Percentiles rank a stretch among this genome's conserved stretches.
Conservation (phyloP, 2,113 vertebrate genomes). For the Mustela lutreola region DNA sequence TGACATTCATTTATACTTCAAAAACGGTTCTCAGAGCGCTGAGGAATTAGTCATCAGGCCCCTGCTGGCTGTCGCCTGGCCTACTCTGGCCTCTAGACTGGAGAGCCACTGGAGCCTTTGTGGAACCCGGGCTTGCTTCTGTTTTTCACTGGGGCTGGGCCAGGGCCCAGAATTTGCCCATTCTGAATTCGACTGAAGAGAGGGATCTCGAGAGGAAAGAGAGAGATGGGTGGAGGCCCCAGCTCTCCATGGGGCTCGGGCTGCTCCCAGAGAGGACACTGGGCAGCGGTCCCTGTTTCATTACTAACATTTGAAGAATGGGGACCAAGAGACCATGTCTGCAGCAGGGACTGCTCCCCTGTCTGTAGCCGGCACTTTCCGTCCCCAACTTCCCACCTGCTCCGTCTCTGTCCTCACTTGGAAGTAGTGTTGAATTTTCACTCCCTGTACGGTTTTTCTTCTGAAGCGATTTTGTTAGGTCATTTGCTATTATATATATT, state of each 20-base stretch:
- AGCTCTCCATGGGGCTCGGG: not conserved
- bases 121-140: not conserved
- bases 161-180: not conserved
- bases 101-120: not conserved
- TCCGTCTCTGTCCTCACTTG: not conserved
- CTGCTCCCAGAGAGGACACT: not conserved
- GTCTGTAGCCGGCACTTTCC: not conserved
- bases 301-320: not conserved
- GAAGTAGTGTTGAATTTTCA: not conserved
- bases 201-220: not conserved
- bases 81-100: constrained; percentile 1
- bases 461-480: not conserved
- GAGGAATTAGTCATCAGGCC: constrained; percentile 32
- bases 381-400: not conserved
- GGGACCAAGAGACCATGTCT: accelerated
- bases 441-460: not conserved
- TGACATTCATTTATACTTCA: constrained; percentile 73
- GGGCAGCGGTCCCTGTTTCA: not conserved
- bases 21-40: constrained; percentile 59
- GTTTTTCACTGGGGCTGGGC: not conserved
- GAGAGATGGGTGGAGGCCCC: not conserved
- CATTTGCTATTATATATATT: not conserved
- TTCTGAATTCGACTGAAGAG: not conserved
- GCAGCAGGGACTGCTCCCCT: accelerated
- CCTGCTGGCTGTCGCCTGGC: constrained; percentile 48